Evolutionary conservation across 2,113 vertebrate species (phyloP).

Genomic region (Phoxinus phoxinus): DNA sequence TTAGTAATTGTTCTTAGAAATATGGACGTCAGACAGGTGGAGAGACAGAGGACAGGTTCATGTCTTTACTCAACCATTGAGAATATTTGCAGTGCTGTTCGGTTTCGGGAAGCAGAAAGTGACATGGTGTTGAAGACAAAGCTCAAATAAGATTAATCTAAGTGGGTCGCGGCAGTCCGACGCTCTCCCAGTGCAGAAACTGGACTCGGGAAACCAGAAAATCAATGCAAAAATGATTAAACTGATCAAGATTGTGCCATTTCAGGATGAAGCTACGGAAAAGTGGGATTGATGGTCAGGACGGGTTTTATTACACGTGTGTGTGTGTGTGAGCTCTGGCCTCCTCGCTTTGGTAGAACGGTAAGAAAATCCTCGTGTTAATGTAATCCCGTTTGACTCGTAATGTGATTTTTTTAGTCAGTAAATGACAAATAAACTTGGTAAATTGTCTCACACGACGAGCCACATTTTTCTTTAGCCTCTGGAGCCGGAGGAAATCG

Average conservation of each 20-base stretch:
- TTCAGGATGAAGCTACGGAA: conserved; percentile 29
- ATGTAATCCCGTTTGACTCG: neutral
- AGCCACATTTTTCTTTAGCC: neutral
- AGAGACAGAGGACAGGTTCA: conserved; percentile 9
- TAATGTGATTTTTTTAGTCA: conserved; percentile 5
- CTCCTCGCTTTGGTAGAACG: neutral
- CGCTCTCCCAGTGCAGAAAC: conserved; percentile 36
- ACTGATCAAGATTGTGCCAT: conserved; percentile 57
- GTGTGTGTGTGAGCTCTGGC: neutral
- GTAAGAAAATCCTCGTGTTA: conserved; percentile 1
- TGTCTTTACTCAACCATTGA: conserved; percentile 48
- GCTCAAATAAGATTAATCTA: conserved; percentile 72
- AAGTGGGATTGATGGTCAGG: conserved; percentile 34
- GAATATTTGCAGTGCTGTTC: conserved; percentile 53
- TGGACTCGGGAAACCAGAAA: conserved; percentile 40
- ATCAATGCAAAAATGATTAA: conserved; percentile 62
- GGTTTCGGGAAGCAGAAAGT: conserved; percentile 60
- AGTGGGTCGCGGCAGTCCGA: conserved; percentile 69
- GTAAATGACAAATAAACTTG: conserved; percentile 33
- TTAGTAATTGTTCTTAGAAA: neutral
- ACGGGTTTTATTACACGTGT: neutral
- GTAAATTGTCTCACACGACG: neutral
- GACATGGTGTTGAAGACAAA: conserved; percentile 66
- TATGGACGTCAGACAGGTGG: conserved; percentile 3
- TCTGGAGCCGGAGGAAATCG: conserved; percentile 15